phyloP scores from a whole-genome alignment of 2,888 invertebrate genomes.

The Dryobotodes eremita region DNA sequence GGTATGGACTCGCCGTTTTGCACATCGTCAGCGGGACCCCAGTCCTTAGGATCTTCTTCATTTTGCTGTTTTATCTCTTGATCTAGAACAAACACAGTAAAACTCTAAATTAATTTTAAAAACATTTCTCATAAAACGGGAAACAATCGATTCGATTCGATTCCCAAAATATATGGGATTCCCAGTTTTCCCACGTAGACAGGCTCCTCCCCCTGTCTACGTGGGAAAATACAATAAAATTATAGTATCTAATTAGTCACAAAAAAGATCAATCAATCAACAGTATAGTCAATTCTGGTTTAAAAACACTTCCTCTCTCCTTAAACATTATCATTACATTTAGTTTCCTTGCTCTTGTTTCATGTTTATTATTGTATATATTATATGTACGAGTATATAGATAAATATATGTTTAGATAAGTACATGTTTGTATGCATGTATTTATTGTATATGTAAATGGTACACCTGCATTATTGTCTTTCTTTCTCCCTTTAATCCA shows the following conservation, averaged over 20 bases:
- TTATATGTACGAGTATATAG: too few relatives aligned
- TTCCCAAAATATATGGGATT: neutral
- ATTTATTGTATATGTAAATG: too few relatives aligned
- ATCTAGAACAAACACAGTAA: conserved; percentile 18
- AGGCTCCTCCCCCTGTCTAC: neutral
- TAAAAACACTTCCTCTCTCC: too few relatives aligned
- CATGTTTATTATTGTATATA: too few relatives aligned
- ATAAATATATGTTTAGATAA: too few relatives aligned
- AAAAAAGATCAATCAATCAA: too few relatives aligned
- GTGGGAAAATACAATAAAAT: neutral
- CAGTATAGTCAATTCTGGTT: too few relatives aligned
- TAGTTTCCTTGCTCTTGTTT: too few relatives aligned
- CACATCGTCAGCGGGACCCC: conserved; percentile 51
- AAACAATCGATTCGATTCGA: neutral
- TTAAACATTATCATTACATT: too few relatives aligned
- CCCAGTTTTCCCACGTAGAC: neutral
- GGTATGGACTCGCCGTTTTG: conserved; percentile 73
- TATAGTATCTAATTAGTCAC: neutral
- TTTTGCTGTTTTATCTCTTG: conserved; percentile 42
- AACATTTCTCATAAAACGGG: neutral
- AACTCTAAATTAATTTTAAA: neutral
- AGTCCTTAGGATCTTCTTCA: conserved; percentile 54
- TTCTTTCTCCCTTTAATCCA: too few relatives aligned
- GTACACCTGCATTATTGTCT: too few relatives aligned
- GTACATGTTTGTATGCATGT: too few relatives aligned